These are phyloP conservation scores for Leptobrachium leishanense DNA, from an alignment of 2,113 vertebrate genomes.

Conservation along the genomic window DNA sequence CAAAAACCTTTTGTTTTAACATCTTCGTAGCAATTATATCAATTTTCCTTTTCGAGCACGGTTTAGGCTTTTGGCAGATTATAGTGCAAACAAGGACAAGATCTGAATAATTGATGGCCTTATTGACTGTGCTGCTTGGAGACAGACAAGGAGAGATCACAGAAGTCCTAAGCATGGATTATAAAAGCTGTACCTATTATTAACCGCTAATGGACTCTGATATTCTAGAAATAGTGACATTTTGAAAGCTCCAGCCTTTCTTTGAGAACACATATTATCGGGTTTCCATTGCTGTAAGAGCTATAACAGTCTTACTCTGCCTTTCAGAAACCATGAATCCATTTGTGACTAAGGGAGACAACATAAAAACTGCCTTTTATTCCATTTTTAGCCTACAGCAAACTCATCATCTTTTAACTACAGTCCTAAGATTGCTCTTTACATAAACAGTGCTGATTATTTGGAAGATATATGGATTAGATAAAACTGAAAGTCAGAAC, in stretches of 20 bases:
- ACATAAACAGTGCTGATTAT: too few relatives aligned
- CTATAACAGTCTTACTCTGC: not conserved
- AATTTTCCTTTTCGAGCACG: not conserved
- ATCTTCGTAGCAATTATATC: too few relatives aligned
- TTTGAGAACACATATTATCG: not conserved
- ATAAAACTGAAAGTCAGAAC: too few relatives aligned
- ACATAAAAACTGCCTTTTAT: not conserved
- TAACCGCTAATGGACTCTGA: slow-evolving; percentile 36
- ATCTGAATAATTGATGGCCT: slow-evolving; percentile 31
- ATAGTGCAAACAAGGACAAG: slow-evolving; percentile 14
- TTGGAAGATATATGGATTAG: too few relatives aligned
- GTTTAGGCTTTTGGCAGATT: slow-evolving; percentile 14
- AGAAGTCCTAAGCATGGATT: slow-evolving; percentile 22
- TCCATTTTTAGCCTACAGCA: not conserved
- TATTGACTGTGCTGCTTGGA: slow-evolving; percentile 34
- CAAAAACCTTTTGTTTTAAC: too few relatives aligned
- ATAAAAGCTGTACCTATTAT: slow-evolving; percentile 33
- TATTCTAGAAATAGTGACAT: slow-evolving; percentile 27
- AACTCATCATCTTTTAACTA: not conserved
- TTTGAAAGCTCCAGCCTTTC: slow-evolving; percentile 7
- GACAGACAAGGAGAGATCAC: slow-evolving; percentile 11
- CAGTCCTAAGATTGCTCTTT: too few relatives aligned
- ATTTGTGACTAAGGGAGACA: not conserved
- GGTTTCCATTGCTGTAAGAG: not conserved
- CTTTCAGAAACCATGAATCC: not conserved